These are phyloP conservation scores for Lepeophtheirus nordmannii DNA, from an alignment of 2,888 invertebrate species.

Conservation along the genomic window DNA sequence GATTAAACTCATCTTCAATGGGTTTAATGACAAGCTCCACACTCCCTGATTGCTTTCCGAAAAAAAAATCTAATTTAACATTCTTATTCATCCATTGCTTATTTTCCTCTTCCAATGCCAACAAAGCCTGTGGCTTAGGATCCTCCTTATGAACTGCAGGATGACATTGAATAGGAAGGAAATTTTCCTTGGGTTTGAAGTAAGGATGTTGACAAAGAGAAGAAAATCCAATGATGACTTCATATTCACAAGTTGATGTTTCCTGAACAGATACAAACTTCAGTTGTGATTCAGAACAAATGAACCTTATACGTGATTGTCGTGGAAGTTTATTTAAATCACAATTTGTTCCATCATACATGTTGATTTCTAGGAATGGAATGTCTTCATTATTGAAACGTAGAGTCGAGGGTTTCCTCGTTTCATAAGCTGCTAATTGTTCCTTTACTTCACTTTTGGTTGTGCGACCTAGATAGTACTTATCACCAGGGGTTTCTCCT, in stretches of 20 bases:
- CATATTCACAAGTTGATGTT: constrained; percentile 83
- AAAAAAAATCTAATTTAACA: too few relatives aligned
- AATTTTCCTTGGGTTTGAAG: constrained; percentile 43
- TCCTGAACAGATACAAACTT: constrained; percentile 86
- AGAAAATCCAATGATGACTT: constrained; percentile 72
- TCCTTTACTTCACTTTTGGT: too few relatives aligned
- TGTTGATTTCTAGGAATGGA: constrained; percentile 64
- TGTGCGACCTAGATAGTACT: too few relatives aligned
- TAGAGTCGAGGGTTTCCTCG: too few relatives aligned
- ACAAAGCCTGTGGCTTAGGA: background rate
- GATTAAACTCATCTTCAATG: background rate
- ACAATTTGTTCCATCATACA: constrained; percentile 77
- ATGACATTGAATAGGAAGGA: background rate
- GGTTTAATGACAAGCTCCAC: background rate
- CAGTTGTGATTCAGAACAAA: constrained; percentile 76
- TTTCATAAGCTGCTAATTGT: too few relatives aligned
- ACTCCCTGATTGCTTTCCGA: too few relatives aligned
- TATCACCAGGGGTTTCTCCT: too few relatives aligned
- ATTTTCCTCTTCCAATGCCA: background rate
- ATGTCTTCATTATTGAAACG: constrained; percentile 36
- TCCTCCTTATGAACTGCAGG: background rate
- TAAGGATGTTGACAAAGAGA: constrained; percentile 73
- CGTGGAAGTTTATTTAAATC: constrained; percentile 75
- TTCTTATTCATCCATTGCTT: background rate
- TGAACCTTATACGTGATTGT: constrained; percentile 62